A percentile compares a stretch with the other conserved stretches of the same genome.
Evolutionary conservation across 2,888 invertebrate species (phyloP).

Genomic region (Neoascia interrupta): DNA sequence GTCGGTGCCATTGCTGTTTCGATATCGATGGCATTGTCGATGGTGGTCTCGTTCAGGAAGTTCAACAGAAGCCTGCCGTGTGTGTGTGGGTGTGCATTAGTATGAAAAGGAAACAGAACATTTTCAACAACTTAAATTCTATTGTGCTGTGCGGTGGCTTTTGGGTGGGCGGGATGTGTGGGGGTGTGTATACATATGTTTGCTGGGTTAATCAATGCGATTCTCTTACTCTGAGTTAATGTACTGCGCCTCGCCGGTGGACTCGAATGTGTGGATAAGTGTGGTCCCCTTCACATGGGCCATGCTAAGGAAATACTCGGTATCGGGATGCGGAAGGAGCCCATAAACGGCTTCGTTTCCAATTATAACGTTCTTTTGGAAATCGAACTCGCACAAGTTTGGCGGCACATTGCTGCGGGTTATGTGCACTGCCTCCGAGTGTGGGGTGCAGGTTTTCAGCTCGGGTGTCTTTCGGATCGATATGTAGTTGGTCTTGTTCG

Average conservation of each 20-base stretch:
- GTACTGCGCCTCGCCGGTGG: conserved; percentile 79
- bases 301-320: conserved; percentile 77
- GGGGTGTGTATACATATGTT: background rate
- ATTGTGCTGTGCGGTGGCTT: no score
- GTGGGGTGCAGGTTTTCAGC: conserved; percentile 77
- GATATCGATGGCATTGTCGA: conserved; percentile 78
- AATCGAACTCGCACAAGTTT: conserved; percentile 79
- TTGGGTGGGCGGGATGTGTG: no score
- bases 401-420: conserved; percentile 79
- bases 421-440: conserved; percentile 78
- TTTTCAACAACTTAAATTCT: conserved; percentile 49
- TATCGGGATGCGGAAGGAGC: conserved; percentile 76
- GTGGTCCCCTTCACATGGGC: conserved; percentile 79
- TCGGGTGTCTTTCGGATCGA: conserved; percentile 79
- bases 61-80: conserved; percentile 75
- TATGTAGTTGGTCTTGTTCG: conserved; percentile 78
- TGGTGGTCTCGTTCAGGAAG: conserved; percentile 77
- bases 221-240: conserved; percentile 77
- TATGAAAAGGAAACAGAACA: conserved; percentile 42
- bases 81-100: background rate
- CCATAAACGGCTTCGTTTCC: conserved; percentile 79
- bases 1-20: conserved; percentile 78
- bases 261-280: conserved; percentile 79
- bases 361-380: conserved; percentile 79
- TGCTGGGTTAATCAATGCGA: conserved; percentile 29